Base-by-base conservation (phyloP, 2,888 invertebrate genomes). In the Caenorhabditis panamensis region DNA sequence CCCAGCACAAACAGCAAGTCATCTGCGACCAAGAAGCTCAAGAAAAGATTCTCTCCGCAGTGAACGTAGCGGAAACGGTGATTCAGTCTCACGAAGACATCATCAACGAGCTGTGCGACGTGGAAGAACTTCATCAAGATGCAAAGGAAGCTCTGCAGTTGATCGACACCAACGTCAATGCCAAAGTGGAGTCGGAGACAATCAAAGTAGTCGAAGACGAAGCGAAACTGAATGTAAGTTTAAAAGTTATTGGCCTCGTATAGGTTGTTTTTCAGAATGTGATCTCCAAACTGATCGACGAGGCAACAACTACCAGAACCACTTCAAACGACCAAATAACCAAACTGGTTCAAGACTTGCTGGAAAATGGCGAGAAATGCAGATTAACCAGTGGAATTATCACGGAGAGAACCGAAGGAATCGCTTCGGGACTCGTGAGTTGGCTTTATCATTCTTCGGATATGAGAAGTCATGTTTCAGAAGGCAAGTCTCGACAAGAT, bases 91-190 rank as follows among this genome's bases (percentile, higher is more conserved):
- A 71, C 22, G 78, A 72, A 26, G 71, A 78, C 16, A 22, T 18
- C 13, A 41, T 71, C 4, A 36, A 28, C 6, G 78, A 78, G 59
- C 49, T 44, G 18, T 58, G 63, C 36, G 62, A 67, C 47, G 66
- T 28, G 5, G 24, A 24, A 11, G 53, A 53, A 47, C 16, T 20
- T 4, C 47, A 37, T 6, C 11, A n/a, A 36, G 8, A 36, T 0
- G 24, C 26, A 1, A 20, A 66, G 20, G 26, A 66, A 37, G 13
- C 6, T 22, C 13, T 54, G 9, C 8, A 41, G 24, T 8, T 0
- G 0, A 66, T 31, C 3, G 16, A 24, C 24, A 13, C 24, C 4
- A 11, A 54, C 31, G 44, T 68, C 22, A 18, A 11, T 8, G 9
- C 22, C 1, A 22, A 8, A 24, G n/a, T 53, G 4, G 20, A 8